Conservation (phyloP, 2,888 invertebrate species). For the Auanema freiburgensis region DNA sequence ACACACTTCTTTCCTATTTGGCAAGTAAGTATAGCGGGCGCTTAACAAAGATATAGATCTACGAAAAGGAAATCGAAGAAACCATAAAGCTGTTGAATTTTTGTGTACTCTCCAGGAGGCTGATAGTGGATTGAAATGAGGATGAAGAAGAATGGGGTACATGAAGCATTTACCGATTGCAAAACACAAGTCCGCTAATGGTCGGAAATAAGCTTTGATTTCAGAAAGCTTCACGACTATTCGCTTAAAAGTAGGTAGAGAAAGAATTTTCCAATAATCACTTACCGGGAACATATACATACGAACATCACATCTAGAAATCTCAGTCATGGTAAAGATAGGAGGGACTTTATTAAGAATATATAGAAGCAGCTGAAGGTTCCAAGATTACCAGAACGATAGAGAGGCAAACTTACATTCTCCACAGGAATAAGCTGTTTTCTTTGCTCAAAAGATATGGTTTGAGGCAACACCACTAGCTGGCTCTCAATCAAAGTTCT, state of each 20-base stretch:
- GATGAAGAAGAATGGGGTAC: conserved; percentile 42
- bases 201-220: conserved; percentile 37
- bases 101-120: conserved; percentile 36
- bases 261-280: not conserved
- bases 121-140: conserved; percentile 26
- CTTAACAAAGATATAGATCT: conserved; percentile 10
- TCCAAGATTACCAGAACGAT: not conserved
- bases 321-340: conserved; percentile 40
- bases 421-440: conserved; percentile 16
- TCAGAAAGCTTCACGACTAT: conserved; percentile 29
- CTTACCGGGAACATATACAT: conserved; percentile 39
- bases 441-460: conserved; percentile 9
- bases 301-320: conserved; percentile 26
- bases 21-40: conserved; percentile 24
- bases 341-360: conserved; percentile 43
- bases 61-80: not conserved
- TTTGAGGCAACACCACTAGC: not conserved
- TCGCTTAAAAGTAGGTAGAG: conserved; percentile 25
- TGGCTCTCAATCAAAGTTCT: conserved; percentile 11
- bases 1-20: conserved; percentile 36
- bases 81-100: conserved; percentile 13
- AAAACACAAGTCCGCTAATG: conserved; percentile 44
- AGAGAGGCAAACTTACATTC: conserved; percentile 3
- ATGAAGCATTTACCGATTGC: conserved; percentile 37
- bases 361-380: conserved; percentile 26